Evolutionary conservation across 2,113 vertebrate species (phyloP), one percentile per base, ranked within the genome.

Genomic region (Alaudala cheleensis): DNA sequence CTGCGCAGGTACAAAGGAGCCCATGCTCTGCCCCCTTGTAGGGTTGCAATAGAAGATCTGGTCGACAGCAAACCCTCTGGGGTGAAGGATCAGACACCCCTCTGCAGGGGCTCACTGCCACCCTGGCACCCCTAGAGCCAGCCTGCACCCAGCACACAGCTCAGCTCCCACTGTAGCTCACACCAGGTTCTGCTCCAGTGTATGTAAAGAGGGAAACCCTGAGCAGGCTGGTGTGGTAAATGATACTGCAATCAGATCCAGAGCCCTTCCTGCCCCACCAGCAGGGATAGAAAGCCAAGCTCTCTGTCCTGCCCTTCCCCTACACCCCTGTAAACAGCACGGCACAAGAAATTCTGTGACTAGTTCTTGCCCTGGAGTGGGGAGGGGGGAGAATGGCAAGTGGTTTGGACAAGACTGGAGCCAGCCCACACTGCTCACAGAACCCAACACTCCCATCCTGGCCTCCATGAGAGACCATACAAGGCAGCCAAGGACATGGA

Each of bases 81-180:
- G 64, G 21, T 33, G 51, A 31, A 26, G 47, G 20, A 28, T 25
- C 11, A 81, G 47, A 34, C 5, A 11, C 9, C 28, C 28, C 47
- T 49, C 42, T 11, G 4, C 3, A 2, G 29, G 53, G n/a, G 10
- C 31, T 64, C 0, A 0, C 26, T 49, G 50, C 45, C 60, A 39
- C 26, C 24, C 7, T 58, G 69, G 33, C 69, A 88, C 2, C 23
- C 33, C 31, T 7, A 2, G 34, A 34, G 37, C 40, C 49, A 25
- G 87, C 8, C 42, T 11, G 42, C 47, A 14, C 14, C 4, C 0
- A 66, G 57, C 4, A 2, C 53, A 2, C 26, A 39, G 56, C 11
- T 33, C 8, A 12, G 51, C 44, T 64, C 50, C 33, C 18, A 29
- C 21, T 0, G 11, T 28, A 50, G 77, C 47, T 61, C 65, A 6